A percentile compares a stretch with the other conserved stretches of the same genome.
phyloP scores from a whole-genome alignment of 2,797 vertebrate species.

The Octomys mimax region DNA sequence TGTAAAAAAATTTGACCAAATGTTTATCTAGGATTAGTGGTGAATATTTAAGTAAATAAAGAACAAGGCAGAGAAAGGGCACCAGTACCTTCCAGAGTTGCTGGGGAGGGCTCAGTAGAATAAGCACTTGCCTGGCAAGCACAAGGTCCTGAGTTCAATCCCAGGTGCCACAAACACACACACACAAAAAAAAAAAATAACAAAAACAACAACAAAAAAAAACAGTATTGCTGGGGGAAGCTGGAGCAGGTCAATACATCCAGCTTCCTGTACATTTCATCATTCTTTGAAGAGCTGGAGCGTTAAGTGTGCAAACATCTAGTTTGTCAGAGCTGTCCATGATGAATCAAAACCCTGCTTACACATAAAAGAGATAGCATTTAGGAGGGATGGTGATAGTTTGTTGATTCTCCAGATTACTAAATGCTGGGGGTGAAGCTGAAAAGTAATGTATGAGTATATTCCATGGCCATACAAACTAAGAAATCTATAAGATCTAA shows the following conservation, averaged over 20 bases:
- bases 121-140: too few relatives aligned
- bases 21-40: not conserved
- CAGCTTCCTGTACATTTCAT: not conserved
- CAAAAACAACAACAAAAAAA: too few relatives aligned
- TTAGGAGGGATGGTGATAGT: not conserved
- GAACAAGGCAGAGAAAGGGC: not conserved
- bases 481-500: constrained; percentile 14
- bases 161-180: too few relatives aligned
- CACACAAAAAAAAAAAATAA: too few relatives aligned
- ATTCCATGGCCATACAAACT: not conserved
- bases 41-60: constrained; percentile 31
- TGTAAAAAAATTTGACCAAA: not conserved
- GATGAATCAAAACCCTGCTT: not conserved
- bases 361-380: not conserved
- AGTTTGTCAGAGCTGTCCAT: not conserved
- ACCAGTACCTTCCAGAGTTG: not conserved
- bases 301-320: not conserved
- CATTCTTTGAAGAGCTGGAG: not conserved
- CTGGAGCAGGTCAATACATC: not conserved
- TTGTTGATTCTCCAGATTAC: not conserved
- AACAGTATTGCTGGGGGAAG: not conserved
- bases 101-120: not conserved
- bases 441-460: not conserved
- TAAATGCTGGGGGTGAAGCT: not conserved
- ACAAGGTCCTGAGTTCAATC: too few relatives aligned